Base-by-base conservation (phyloP, 2,797 vertebrate genomes). In the Merluccius polli region DNA sequence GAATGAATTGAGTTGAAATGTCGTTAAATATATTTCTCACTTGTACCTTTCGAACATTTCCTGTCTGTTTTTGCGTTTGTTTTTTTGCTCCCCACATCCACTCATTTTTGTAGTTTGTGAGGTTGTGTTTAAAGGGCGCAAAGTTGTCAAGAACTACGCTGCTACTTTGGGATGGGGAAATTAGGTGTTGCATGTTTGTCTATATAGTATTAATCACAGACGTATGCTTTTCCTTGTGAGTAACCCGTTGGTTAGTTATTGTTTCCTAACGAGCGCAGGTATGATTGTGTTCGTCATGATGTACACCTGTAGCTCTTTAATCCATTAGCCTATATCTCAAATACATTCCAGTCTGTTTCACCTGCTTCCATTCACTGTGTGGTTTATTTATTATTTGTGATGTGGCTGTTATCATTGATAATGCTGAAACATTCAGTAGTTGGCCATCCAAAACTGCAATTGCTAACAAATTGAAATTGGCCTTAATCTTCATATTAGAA, bases 71-170 rank as follows among this genome's bases (percentile, higher is more conserved):
- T n/a, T 52, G 18, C 16, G 9, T 41, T 33, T 36, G 7, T 59
- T n/a, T 33, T 31, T 63, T 32, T 32, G 12, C 44, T 30, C 29
- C 59, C 9, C 10, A 27, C n/a, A 2, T 27, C 59, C n/a, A 63
- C 24, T 27, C 59, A 27, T 9, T 21, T 63, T 11, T 63, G n/a
- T 63, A 63, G 59, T 63, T 63, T 63, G 24, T 63, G 59, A 3
- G 31, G 16, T 24, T 79, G 18, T 24, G 72, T 74, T 67, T 74
- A 13, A 70, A 82, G 16, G 32, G 36, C 32, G 65, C 48, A 9
- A 69, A 29, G 24, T 77, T 35, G 35, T 87, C 73, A 68, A 75
- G 82, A 33, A 81, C 75, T 73, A 76, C 80, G 81, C 84, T 88
- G 82, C 85, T 89, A 75, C 73, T 67, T 76, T 41, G 72, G 79